A percentile compares a stretch with the other conserved stretches of the same genome.
Evolutionary conservation across 2,888 invertebrate species (phyloP).

Genomic region (Patella caerulea): DNA sequence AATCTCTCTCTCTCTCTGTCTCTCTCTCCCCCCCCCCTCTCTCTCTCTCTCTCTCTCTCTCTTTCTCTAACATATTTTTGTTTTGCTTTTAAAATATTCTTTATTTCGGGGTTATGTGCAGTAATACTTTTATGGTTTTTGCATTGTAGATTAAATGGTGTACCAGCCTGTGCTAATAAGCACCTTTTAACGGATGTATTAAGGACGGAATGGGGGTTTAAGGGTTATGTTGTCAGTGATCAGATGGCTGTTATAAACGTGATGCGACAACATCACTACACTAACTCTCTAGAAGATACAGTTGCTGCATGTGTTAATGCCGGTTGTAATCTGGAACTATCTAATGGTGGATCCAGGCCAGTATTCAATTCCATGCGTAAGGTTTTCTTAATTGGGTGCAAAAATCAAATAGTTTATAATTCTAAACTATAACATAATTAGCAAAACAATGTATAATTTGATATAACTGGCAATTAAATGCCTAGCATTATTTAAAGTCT

Average conservation of each 20-base stretch:
- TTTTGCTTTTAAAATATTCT: too few species aligned
- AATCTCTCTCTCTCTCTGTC: too few species aligned
- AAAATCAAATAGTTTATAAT: too few species aligned
- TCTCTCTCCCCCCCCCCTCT: too few species aligned
- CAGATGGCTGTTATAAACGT: constrained; percentile 60
- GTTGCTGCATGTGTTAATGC: constrained; percentile 52
- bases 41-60: too few species aligned
- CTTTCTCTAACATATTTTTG: too few species aligned
- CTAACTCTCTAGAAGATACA: constrained; percentile 47
- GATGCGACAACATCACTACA: constrained; percentile 50
- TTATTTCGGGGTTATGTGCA: too few species aligned
- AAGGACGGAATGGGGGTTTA: constrained; percentile 59
- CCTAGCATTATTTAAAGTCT: too few species aligned
- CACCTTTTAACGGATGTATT: constrained; percentile 56
- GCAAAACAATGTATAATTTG: too few species aligned
- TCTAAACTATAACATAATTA: too few species aligned
- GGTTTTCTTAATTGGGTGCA: not conserved
- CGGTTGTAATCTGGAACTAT: constrained; percentile 54
- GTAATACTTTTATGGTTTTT: not conserved
- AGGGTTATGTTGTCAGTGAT: constrained; percentile 64
- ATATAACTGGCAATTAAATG: too few species aligned
- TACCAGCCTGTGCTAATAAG: constrained; percentile 63
- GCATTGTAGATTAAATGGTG: constrained; percentile 41
- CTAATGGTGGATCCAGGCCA: constrained; percentile 17
- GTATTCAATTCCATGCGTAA: not conserved